Evolutionary conservation across 2,888 invertebrate species (phyloP).

Genomic region (Amblyteles armatorius): DNA sequence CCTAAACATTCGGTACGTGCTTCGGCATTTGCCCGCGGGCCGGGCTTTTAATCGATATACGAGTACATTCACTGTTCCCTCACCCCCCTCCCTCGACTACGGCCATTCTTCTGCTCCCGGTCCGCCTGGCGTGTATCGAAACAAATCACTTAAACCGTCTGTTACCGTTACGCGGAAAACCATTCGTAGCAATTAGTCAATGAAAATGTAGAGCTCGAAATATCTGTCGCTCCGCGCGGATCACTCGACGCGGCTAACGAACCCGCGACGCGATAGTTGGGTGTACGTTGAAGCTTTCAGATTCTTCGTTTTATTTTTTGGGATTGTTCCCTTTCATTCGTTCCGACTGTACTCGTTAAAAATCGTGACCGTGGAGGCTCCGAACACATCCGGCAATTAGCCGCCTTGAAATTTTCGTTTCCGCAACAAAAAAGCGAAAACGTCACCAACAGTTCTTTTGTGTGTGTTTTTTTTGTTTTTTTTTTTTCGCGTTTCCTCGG

Average conservation of each 20-base stretch:
- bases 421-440: background rate
- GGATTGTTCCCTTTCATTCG: background rate
- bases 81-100: background rate
- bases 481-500: constrained; percentile 10
- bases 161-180: constrained; percentile 2
- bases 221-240: background rate
- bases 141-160: constrained; percentile 50
- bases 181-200: constrained; percentile 49
- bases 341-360: background rate
- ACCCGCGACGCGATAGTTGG: background rate
- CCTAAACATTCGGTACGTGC: constrained; percentile 67
- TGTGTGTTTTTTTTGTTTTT: background rate
- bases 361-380: background rate
- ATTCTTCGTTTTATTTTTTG: background rate
- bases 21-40: constrained; percentile 39
- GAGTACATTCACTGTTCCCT: constrained; percentile 39
- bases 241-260: constrained; percentile 7
- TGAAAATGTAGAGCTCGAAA: constrained; percentile 41
- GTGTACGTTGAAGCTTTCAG: background rate
- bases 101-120: background rate
- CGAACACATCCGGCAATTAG: constrained; percentile 13
- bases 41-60: constrained; percentile 58
- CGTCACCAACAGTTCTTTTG: background rate
- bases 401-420: background rate
- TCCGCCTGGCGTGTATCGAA: constrained; percentile 39